Conservation (phyloP, 2,888 invertebrate genomes). For the Eristalinus sepulchralis region DNA sequence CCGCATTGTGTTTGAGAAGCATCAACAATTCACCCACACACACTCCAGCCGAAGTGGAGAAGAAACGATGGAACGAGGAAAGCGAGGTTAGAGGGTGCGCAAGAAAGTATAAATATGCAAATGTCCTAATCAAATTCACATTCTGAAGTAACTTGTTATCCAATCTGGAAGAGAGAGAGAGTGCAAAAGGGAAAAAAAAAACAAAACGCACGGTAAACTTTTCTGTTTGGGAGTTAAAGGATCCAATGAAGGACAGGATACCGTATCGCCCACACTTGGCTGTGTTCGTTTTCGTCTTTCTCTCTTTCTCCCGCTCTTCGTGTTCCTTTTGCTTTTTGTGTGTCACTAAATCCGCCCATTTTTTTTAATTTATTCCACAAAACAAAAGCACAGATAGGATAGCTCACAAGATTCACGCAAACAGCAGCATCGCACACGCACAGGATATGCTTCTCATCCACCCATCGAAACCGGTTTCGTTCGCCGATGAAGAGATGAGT, state of each 20-base stretch:
- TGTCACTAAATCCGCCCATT: conserved; percentile 77
- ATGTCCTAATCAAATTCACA: conserved; percentile 81
- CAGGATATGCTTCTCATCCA: conserved; percentile 21
- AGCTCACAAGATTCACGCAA: conserved; percentile 49
- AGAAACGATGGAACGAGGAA: neutral
- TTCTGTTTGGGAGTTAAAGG: conserved; percentile 45
- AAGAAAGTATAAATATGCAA: conserved; percentile 77
- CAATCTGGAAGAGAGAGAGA: conserved; percentile 74
- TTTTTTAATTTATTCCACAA: conserved; percentile 79
- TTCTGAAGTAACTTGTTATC: conserved; percentile 81
- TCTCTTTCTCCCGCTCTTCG: neutral
- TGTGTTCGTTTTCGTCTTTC: conserved; percentile 28
- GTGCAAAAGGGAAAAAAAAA: neutral
- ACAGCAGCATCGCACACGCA: conserved; percentile 48
- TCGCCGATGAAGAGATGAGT: conserved; percentile 14
- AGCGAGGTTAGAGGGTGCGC: conserved; percentile 33
- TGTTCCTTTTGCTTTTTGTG: conserved; percentile 54
- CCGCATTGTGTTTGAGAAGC: neutral
- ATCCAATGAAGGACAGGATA: conserved; percentile 26
- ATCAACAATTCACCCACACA: conserved; percentile 46
- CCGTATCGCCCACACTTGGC: conserved; percentile 38
- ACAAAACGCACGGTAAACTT: conserved; percentile 56
- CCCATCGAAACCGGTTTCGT: neutral
- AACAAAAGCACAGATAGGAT: conserved; percentile 68
- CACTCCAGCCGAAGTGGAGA: neutral